A percentile compares a stretch with the other conserved stretches of the same genome.
Evolutionary conservation across 1,140 invertebrate species (phyloP).

Genomic region (Armadillidium nasatum): DNA sequence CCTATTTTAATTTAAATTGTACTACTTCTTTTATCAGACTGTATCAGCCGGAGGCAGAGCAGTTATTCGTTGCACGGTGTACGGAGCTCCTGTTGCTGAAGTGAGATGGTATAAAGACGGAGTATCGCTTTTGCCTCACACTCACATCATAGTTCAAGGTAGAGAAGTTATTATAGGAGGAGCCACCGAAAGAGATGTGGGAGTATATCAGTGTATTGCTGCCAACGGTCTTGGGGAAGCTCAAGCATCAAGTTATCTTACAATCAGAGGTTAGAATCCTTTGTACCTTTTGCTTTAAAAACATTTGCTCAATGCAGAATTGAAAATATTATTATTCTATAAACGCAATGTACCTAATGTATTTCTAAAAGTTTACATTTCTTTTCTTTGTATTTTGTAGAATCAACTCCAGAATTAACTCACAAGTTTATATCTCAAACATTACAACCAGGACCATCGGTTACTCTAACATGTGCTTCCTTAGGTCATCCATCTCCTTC

Average conservation of each 20-base stretch:
- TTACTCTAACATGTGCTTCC: conserved; percentile 76
- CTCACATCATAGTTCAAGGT: conserved; percentile 33
- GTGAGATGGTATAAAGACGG: conserved; percentile 43
- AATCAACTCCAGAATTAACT: conserved; percentile 70
- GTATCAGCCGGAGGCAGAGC: conserved; percentile 33
- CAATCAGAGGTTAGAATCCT: conserved; percentile 27
- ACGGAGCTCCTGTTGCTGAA: conserved; percentile 37
- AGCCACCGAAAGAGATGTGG: conserved; percentile 36
- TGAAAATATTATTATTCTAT: not conserved
- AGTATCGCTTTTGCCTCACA: conserved; percentile 13
- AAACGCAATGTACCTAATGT: not conserved
- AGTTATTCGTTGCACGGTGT: conserved; percentile 28
- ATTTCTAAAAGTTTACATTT: not conserved
- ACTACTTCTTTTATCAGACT: conserved; percentile 18
- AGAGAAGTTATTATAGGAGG: conserved; percentile 35
- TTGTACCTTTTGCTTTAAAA: not conserved
- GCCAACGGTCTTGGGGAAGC: conserved; percentile 40
- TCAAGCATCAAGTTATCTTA: conserved; percentile 30
- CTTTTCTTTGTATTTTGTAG: conserved; percentile 46
- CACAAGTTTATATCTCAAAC: conserved; percentile 80
- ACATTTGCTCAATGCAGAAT: not conserved
- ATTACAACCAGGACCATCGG: conserved; percentile 66
- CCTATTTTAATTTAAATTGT: not conserved
- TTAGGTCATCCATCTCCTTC: conserved; percentile 79
- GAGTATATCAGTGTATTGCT: conserved; percentile 41